These are phyloP conservation scores for Erpobdella octoculata DNA, from an alignment of 2,888 invertebrate species.

Conservation along the genomic window DNA sequence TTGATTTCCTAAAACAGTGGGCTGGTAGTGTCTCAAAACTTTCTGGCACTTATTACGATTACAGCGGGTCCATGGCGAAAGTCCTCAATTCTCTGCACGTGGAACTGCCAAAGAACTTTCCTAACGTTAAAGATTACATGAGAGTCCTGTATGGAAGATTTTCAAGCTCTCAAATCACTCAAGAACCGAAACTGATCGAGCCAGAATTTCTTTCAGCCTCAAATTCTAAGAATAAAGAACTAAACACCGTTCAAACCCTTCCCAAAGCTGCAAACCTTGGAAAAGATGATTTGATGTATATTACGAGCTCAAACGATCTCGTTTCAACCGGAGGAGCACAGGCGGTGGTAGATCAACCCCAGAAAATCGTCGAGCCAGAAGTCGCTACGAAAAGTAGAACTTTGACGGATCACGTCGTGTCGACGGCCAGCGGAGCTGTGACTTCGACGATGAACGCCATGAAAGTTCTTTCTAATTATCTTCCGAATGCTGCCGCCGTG, in stretches of 20 bases:
- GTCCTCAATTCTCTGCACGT: constrained; percentile 28
- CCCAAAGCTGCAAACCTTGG: too few relatives aligned
- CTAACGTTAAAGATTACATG: constrained; percentile 19
- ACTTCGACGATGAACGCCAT: not conserved
- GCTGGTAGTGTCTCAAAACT: not conserved
- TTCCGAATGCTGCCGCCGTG: too few relatives aligned
- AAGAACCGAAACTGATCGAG: too few relatives aligned
- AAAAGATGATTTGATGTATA: too few relatives aligned
- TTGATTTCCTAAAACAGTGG: not conserved
- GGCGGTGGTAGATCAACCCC: too few relatives aligned
- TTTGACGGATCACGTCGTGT: not conserved
- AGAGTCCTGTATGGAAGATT: not conserved
- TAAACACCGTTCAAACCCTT: too few relatives aligned
- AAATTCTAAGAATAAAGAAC: too few relatives aligned
- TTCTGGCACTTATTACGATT: not conserved
- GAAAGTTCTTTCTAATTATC: not conserved
- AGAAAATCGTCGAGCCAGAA: too few relatives aligned
- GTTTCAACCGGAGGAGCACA: too few relatives aligned
- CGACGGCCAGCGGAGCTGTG: not conserved
- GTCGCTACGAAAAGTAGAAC: not conserved
- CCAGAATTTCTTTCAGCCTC: too few relatives aligned
- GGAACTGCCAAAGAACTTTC: constrained; percentile 31
- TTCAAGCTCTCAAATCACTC: too few relatives aligned
- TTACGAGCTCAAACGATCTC: too few relatives aligned
- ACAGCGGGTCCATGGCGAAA: constrained; percentile 23